These are phyloP conservation scores for Gerosis bhagava DNA, from an alignment of 2,888 invertebrate species.

Conservation along the genomic window DNA sequence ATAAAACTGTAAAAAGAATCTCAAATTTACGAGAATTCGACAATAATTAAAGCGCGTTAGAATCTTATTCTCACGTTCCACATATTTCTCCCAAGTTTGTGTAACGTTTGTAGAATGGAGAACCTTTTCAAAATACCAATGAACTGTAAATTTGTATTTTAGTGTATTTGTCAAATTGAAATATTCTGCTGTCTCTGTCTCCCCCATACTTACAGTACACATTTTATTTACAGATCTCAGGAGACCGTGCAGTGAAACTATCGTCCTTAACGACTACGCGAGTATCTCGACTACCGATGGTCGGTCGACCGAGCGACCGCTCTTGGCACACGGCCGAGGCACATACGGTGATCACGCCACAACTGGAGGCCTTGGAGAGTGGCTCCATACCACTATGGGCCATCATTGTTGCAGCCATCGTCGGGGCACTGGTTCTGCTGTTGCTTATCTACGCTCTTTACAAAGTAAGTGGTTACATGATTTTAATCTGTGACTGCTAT, in stretches of 20 bases:
- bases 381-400: constrained; percentile 93
- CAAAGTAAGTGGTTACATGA: constrained; percentile 87
- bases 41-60: too few relatives aligned
- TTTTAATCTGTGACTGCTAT: too few relatives aligned
- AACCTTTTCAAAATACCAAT: too few relatives aligned
- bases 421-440: constrained; percentile 90
- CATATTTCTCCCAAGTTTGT: too few relatives aligned
- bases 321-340: constrained; percentile 86
- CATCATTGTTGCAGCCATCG: constrained; percentile 91
- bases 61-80: too few relatives aligned
- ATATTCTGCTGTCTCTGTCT: too few relatives aligned
- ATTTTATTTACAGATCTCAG: constrained; percentile 62
- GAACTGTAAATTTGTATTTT: too few relatives aligned
- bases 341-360: constrained; percentile 87
- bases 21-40: too few relatives aligned
- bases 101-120: too few relatives aligned
- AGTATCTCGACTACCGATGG: constrained; percentile 88
- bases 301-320: constrained; percentile 84
- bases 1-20: too few relatives aligned
- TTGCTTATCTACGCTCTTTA: constrained; percentile 90
- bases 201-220: too few relatives aligned
- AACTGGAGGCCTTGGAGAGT: constrained; percentile 84
- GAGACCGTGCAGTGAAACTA: constrained; percentile 82
- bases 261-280: constrained; percentile 89
- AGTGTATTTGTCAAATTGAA: too few relatives aligned